phyloP scores from a whole-genome alignment of 2,113 vertebrate species.

The Synchiropus splendidus region DNA sequence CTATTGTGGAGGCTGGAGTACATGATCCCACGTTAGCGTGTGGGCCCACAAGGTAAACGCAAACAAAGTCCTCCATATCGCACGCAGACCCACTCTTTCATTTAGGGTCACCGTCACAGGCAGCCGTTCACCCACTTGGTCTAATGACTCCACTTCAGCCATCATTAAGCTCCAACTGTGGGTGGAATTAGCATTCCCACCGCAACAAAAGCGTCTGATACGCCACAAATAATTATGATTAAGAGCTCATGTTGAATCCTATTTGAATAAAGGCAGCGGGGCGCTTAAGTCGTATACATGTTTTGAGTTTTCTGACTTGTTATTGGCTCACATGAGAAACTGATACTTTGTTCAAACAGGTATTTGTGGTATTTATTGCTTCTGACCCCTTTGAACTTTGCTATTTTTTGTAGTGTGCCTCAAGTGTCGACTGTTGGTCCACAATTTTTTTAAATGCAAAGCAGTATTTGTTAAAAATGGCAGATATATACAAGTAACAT shows the following conservation, averaged over 20 bases:
- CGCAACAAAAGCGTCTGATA: slow-evolving; percentile 4
- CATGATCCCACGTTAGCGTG: slow-evolving; percentile 1
- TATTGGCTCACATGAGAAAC: no score
- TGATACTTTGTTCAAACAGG: no score
- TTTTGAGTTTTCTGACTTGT: no score
- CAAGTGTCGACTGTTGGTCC: no score
- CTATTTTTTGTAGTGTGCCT: no score
- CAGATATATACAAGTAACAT: no score
- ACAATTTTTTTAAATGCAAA: no score
- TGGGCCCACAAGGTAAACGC: slow-evolving; percentile 16
- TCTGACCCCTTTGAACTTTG: no score
- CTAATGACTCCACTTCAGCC: slow-evolving; percentile 34
- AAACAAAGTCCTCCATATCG: slow-evolving; percentile 11
- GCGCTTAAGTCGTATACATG: no score
- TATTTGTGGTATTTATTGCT: no score
- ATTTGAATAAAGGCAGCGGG: background rate
- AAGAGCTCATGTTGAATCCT: background rate
- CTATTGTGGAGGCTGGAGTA: slow-evolving; percentile 6
- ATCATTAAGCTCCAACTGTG: slow-evolving; percentile 18
- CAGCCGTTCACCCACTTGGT: slow-evolving; percentile 17
- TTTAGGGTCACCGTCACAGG: slow-evolving; percentile 14
- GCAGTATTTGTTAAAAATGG: no score
- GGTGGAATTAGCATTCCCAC: slow-evolving; percentile 27
- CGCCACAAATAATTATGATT: background rate
- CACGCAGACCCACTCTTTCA: slow-evolving; percentile 22